Base-by-base conservation (phyloP, 2,888 invertebrate species). In the Callyntrura guangdongensis region DNA sequence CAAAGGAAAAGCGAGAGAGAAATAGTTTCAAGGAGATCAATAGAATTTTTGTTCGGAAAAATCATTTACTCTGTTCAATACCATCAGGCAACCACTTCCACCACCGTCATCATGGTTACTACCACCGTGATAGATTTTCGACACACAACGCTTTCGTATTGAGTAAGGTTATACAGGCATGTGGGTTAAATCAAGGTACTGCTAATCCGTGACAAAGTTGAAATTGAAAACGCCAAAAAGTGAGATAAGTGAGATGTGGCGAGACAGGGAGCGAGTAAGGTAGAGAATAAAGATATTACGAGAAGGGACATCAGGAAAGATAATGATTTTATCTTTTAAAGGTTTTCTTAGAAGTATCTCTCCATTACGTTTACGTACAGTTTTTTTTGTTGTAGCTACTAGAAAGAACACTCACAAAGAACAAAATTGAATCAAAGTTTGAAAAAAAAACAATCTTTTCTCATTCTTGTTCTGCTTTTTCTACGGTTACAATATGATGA, bases 1-100 rank as follows among this genome's bases (percentile, higher is more conserved):
- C 45, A 17, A 72, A 72, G 72, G 14, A 11, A 45, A 17, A 72
- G 72, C 8, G 36, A 45, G 20, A 72, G 45, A n/a, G 45, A 72
- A 72, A 72, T 72, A 72, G 72, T 72, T 72, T 45, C 45, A 72
- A 45, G 45, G 72, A 72, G 45, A 72, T 72, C 72, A 72, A 36
- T 72, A 72, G 72, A 72, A 14, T 36, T 72, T 72, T 67, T 67
- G 67, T 67, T 67, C 67, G 27, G 1, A 67, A 67, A 36, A 67
- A 67, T 67, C 67, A 67, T 67, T 67, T 27, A 67, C 67, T 67
- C 27, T 67, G 25, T 67, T 67, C 67, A 67, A 27, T 67, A 5
- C 27, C 67, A 67, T 36, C 67, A 11, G 12, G 14, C 27, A 12
- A 36, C 67, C 27, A 67, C 20, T 17, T 0, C 20, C 61, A 17